phyloP scores from a whole-genome alignment of 2,113 vertebrate species.

The Psephotus haematonotus region DNA sequence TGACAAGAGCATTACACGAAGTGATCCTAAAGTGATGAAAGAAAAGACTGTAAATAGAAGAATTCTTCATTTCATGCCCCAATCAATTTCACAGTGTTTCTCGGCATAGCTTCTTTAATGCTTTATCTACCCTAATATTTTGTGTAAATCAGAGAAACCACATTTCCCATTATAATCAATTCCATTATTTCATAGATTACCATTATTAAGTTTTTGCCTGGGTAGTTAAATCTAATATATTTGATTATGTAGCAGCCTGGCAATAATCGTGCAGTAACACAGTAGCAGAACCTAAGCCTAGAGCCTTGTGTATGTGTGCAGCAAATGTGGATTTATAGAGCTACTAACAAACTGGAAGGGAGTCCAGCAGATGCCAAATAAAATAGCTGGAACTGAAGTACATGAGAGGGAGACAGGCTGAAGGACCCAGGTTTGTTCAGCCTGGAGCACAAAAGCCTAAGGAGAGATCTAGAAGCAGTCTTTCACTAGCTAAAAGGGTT shows the following conservation, averaged over 20 bases:
- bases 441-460: not conserved
- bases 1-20: not conserved
- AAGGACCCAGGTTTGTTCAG: not conserved
- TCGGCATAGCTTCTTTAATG: not conserved
- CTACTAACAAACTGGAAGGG: not conserved
- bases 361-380: not conserved
- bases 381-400: not conserved
- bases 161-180: not conserved
- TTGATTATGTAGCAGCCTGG: not conserved
- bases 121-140: not conserved
- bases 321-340: not conserved
- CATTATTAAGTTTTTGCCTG: not conserved
- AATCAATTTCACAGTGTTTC: not conserved
- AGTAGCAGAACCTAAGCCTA: not conserved
- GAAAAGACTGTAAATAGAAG: not conserved
- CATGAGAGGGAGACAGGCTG: not conserved
- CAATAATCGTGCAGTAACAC: not conserved
- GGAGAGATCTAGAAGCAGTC: not conserved
- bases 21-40: not conserved
- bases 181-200: not conserved
- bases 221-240: not conserved
- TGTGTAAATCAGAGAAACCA: not conserved
- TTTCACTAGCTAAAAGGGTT: not conserved
- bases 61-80: not conserved
- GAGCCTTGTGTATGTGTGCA: not conserved